phyloP scores from a whole-genome alignment of 2,113 vertebrate genomes.

The Apistogramma diplotaenia region DNA sequence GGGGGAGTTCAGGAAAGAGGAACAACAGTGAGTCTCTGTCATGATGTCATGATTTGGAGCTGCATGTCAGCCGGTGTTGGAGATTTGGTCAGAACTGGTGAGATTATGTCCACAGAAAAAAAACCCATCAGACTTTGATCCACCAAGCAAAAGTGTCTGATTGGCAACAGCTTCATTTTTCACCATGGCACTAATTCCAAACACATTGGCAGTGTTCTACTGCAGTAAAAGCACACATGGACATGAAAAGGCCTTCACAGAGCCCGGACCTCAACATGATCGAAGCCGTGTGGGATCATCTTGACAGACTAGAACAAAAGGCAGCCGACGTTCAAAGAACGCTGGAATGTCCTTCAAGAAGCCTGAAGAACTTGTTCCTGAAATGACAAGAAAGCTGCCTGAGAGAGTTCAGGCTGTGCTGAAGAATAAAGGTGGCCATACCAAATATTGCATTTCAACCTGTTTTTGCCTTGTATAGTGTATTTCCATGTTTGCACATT shows the following conservation, averaged over 20 bases:
- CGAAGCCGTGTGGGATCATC: neutral
- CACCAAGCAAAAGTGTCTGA: fast-evolving
- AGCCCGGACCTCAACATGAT: neutral
- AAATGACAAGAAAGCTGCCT: neutral
- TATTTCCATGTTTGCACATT: neutral
- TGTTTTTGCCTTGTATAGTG: neutral
- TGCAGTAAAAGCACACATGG: neutral
- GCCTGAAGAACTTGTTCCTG: neutral
- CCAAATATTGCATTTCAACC: neutral
- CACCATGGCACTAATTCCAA: neutral
- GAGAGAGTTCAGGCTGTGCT: neutral
- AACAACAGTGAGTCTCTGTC: fast-evolving
- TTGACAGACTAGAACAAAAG: neutral
- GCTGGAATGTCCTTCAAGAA: neutral
- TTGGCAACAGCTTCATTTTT: neutral
- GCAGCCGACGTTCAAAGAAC: neutral
- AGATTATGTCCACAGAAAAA: too few relatives aligned
- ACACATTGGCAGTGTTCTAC: neutral
- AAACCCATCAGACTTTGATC: too few relatives aligned
- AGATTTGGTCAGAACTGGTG: too few relatives aligned
- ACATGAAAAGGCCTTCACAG: neutral
- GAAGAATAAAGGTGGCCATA: neutral
- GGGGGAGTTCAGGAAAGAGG: fast-evolving
- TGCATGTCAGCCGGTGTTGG: too few relatives aligned
- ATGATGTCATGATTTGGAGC: too few relatives aligned